Evolutionary conservation across 1,140 invertebrate genomes (phyloP), one percentile per base, ranked within the genome.

Genomic region (Drosophila ohnishii): DNA sequence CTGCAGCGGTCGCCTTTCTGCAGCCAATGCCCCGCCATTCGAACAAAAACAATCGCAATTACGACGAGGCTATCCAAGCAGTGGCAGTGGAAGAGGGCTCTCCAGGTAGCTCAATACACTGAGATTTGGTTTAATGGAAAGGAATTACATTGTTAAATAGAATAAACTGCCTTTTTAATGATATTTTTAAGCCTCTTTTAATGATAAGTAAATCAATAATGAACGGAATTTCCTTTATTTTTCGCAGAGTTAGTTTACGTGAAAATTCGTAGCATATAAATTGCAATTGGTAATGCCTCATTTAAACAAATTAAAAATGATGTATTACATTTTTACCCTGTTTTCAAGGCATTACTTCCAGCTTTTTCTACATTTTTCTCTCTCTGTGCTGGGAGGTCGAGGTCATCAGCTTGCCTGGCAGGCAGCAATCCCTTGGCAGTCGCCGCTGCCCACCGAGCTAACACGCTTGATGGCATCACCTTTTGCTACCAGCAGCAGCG

Each of bases 381-480:
- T 22, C 34, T 37, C 25, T 72, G 69, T n/a, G 32, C 19, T 53
- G 40, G 35, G 40, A 63, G 72, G 56, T 70, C 73, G 58, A 64
- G 72, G 56, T 66, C 73, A 67, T 51, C 73, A 45, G 25, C 60
- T 55, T 42, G n/a, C 60, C 61, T 62, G 62, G 44, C 55, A 35
- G 62, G 47, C 42, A 55, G 53, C 42, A 47, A 56, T 72, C 55
- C 53, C 75, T 62, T 82, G 59, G 55, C 50, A 62, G 61, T 56
- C 32, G 28, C 44, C 63, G 56, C 34, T 47, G 69, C 47, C 56
- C 70, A 62, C 37, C 62, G 67, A 75, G 39, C 82, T 48, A 87
- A 86, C 82, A 87, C 82, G 82, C 83, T 87, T 76, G 71, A 79
- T 82, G 78, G 82, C 80, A 75, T 44, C 75, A 47, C 67, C 75